Base-by-base conservation (phyloP, 2,888 invertebrate genomes). In the Pegoplata infirma region DNA sequence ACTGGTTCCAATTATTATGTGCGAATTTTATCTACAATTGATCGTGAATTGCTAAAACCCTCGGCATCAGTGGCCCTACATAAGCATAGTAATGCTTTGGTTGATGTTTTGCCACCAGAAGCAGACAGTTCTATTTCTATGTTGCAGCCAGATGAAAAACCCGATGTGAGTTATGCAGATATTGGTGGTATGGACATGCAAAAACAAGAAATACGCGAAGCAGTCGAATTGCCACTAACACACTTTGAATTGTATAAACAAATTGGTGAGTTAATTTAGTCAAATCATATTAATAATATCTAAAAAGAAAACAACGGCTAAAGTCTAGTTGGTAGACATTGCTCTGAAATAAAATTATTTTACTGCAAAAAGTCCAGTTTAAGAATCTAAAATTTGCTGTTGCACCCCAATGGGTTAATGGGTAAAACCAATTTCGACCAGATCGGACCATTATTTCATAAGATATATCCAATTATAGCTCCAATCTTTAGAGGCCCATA, bases 111-210 rank as follows among this genome's bases (percentile, higher is more conserved):
- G 47, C 99, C 99, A 5, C 99, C 99, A 1, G 99, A 99, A 91
- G 99, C 99, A 1, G 99, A 99, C 89, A 98, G 98, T 83, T 98
- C 98, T 46, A 99, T 99, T 82, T 98, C 98, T 67, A 99, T 99
- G 99, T 91, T 99, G 76, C 95, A 96, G 91, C 96, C 89, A 92
- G 98, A 98, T 92, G 98, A 99, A 90, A 98, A 98, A 87, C 99
- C 99, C 0, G 98, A 99, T 90, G 97, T 99, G 6, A 94, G 95
- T 79, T 99, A 99, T 90, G 94, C 96, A 5, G 99, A 99, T 87
- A 99, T 99, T 86, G 99, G 99, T 89, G 99, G 99, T 36, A 97
- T 99, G 96, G 99, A 99, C 89, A 98, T 99, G 92, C 99, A 99
- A 90, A 99, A 99, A 86, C 99, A 99, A 88, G 99, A 99, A 90